Percentiles rank a stretch among this genome's conserved stretches.
Conservation (phyloP, 2,113 vertebrate species). For the Amblyornis subalaris region DNA sequence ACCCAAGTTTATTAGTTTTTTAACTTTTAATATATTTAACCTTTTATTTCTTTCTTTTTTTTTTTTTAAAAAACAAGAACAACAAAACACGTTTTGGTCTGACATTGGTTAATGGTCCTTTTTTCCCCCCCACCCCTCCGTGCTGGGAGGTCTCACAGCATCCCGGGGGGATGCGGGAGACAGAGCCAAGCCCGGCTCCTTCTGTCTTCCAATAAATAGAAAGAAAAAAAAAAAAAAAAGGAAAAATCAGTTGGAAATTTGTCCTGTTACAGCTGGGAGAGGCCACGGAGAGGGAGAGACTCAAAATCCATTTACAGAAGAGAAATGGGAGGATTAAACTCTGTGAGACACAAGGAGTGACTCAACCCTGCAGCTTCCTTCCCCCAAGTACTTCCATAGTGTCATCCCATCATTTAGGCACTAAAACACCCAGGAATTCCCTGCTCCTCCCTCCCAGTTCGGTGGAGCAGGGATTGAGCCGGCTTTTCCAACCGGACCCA, state of each 20-base stretch:
- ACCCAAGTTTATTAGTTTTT: conserved; percentile 67
- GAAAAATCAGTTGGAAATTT: conserved; percentile 33
- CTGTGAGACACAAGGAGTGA: not conserved
- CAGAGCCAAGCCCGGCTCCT: not conserved
- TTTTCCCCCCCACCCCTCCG: conserved; percentile 11
- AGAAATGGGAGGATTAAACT: not conserved
- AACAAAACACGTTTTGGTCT: conserved; percentile 71
- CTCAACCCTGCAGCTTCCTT: not conserved
- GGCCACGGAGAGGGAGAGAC: not conserved
- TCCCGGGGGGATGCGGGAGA: not conserved
- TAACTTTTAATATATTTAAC: conserved; percentile 72
- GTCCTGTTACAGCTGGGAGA: not conserved
- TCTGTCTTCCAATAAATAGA: conserved; percentile 60
- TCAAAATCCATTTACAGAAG: not conserved
- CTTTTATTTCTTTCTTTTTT: not conserved
- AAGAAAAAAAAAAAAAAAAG: not conserved
- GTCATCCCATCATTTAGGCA: not conserved
- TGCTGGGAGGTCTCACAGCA: not conserved
- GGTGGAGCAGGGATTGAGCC: fast-evolving
- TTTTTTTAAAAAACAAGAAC: conserved; percentile 1
- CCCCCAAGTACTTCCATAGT: not conserved
- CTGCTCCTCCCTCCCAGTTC: not conserved
- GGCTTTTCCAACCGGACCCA: not conserved
- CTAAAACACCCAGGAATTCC: not conserved
- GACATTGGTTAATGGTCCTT: conserved; percentile 69